These are phyloP conservation scores for Synchiropus splendidus DNA, from an alignment of 2,113 vertebrate genomes.

Conservation along the genomic window DNA sequence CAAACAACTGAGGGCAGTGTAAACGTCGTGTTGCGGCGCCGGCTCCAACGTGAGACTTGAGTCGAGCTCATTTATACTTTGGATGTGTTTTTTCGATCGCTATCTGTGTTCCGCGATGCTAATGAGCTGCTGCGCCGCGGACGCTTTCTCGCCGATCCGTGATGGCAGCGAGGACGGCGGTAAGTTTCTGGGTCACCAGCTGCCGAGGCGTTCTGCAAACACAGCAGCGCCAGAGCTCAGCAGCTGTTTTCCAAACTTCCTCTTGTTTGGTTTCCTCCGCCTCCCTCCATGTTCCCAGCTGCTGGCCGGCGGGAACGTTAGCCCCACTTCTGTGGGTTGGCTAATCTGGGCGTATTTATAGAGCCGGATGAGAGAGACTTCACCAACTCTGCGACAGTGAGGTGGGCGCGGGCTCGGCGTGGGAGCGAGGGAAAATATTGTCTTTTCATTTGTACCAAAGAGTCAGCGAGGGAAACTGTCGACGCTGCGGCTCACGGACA, in stretches of 20 bases:
- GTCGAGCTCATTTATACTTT: too few relatives aligned
- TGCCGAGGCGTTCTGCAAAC: constrained; percentile 53
- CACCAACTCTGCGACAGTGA: constrained; percentile 14
- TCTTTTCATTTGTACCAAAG: constrained; percentile 18
- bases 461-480: constrained; percentile 10
- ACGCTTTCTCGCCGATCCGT: constrained; percentile 25
- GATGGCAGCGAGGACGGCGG: constrained; percentile 24
- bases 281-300: constrained; percentile 9
- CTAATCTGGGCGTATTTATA: too few relatives aligned
- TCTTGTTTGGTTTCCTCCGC: constrained; percentile 1
- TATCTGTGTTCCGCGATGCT: too few relatives aligned
- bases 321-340: constrained; percentile 7
- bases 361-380: constrained; percentile 26
- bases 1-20: too few relatives aligned
- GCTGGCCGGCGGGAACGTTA: neutral
- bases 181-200: constrained; percentile 60
- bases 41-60: too few relatives aligned
- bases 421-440: neutral
- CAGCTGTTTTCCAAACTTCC: constrained; percentile 51
- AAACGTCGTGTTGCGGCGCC: too few relatives aligned
- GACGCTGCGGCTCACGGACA: constrained; percentile 17
- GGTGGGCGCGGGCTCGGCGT: constrained; percentile 19
- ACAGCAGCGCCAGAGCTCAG: constrained; percentile 50
- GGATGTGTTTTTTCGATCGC: too few relatives aligned
- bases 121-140: too few relatives aligned